These are phyloP conservation scores for Cantharis lateralis DNA, from an alignment of 2,888 invertebrate genomes.

Conservation along the genomic window DNA sequence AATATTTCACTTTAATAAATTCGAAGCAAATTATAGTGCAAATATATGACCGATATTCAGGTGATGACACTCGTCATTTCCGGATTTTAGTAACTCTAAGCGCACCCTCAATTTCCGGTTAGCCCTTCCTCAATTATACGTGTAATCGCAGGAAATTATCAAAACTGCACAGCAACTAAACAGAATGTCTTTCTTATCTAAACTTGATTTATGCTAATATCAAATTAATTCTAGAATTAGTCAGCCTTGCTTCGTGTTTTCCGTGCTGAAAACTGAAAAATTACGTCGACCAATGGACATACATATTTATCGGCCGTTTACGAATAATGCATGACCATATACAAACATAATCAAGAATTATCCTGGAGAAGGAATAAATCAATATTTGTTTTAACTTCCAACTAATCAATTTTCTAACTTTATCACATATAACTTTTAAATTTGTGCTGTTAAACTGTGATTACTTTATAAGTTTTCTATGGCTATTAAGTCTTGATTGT, in stretches of 20 bases:
- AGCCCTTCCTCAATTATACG: slow-evolving; percentile 55
- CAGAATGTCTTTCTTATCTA: slow-evolving; percentile 50
- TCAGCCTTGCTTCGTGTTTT: background rate
- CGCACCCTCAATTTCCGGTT: slow-evolving; percentile 58
- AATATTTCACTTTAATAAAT: background rate
- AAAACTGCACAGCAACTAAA: slow-evolving; percentile 51
- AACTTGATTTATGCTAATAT: slow-evolving; percentile 44
- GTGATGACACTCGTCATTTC: slow-evolving; percentile 54
- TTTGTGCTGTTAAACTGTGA: background rate
- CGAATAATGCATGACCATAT: background rate
- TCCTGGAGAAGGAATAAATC: background rate
- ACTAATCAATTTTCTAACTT: background rate
- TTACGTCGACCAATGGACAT: background rate
- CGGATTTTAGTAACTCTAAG: slow-evolving; percentile 53
- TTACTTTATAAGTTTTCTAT: background rate
- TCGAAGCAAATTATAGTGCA: background rate
- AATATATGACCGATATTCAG: slow-evolving; percentile 34
- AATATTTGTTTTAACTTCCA: background rate
- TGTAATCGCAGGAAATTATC: slow-evolving; percentile 58
- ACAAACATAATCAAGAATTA: background rate
- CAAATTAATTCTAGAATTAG: background rate
- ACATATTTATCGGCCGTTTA: background rate
- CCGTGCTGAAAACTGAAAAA: too few species aligned
- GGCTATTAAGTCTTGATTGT: background rate
- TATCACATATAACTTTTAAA: background rate